Percentiles rank a stretch among this genome's conserved stretches.
These are phyloP conservation scores for Plutella xylostella DNA, from an alignment of 2,888 invertebrate species.

Conservation along the genomic window DNA sequence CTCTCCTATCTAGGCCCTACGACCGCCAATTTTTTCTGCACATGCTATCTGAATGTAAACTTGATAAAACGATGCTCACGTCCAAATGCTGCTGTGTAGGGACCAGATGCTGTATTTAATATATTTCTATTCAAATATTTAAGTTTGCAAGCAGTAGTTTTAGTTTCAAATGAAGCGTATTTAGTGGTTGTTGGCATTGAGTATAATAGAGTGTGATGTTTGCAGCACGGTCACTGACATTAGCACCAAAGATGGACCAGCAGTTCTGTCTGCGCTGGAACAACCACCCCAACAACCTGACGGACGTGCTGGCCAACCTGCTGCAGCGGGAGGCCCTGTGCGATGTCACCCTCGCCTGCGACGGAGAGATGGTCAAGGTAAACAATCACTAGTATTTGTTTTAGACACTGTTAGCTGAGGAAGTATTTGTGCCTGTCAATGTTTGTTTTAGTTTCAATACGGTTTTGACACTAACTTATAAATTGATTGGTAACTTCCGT, in stretches of 20 bases:
- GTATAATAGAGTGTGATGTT: slow-evolving; percentile 18
- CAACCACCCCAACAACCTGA: slow-evolving; percentile 92
- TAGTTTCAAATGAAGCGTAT: too few relatives aligned
- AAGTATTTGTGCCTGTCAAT: too few relatives aligned
- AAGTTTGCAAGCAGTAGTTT: slow-evolving; percentile 32
- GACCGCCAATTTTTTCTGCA: slow-evolving; percentile 64
- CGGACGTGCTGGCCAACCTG: slow-evolving; percentile 89
- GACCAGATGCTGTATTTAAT: neutral
- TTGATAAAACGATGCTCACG: slow-evolving; percentile 49
- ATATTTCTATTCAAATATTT: slow-evolving; percentile 36
- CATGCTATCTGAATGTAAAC: slow-evolving; percentile 55
- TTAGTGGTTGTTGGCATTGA: neutral
- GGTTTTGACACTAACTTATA: too few relatives aligned
- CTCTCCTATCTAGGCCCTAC: slow-evolving; percentile 69
- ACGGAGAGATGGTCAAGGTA: slow-evolving; percentile 88
- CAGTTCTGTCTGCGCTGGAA: slow-evolving; percentile 96
- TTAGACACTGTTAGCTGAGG: too few relatives aligned
- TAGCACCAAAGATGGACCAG: slow-evolving; percentile 76
- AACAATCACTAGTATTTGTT: too few relatives aligned
- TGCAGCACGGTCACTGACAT: slow-evolving; percentile 70
- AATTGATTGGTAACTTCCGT: too few relatives aligned
- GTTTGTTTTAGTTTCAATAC: too few relatives aligned
- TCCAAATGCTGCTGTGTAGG: too few relatives aligned
- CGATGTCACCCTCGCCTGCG: slow-evolving; percentile 93
- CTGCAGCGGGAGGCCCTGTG: slow-evolving; percentile 90